Conservation (phyloP, 2,113 vertebrate species). For the Lates calcarifer region DNA sequence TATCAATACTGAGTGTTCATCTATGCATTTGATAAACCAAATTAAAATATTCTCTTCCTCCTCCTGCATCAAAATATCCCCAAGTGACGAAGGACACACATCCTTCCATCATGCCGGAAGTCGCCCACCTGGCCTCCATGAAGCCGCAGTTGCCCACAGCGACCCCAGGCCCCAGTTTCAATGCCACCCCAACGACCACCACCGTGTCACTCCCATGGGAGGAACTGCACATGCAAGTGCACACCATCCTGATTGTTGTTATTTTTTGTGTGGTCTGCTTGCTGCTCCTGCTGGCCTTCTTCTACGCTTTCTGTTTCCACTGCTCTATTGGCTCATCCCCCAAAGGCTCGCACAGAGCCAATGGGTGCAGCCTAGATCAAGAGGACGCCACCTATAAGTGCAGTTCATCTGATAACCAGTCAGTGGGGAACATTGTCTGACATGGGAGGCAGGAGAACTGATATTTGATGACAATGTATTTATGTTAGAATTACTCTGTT, state of each 20-base stretch:
- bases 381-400: slow-evolving; percentile 81
- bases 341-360: slow-evolving; percentile 43
- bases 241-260: slow-evolving; percentile 75
- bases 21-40: not conserved
- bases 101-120: slow-evolving; percentile 57
- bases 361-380: slow-evolving; percentile 58
- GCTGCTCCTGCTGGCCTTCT: slow-evolving; percentile 78
- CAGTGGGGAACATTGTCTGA: slow-evolving; percentile 79
- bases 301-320: slow-evolving; percentile 82
- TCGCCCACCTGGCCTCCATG: slow-evolving; percentile 39
- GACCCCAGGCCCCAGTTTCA: slow-evolving; percentile 4
- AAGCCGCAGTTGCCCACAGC: slow-evolving; percentile 11
- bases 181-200: not conserved
- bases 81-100: not conserved
- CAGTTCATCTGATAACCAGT: slow-evolving; percentile 78
- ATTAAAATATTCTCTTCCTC: not conserved
- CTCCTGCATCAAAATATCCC: not conserved
- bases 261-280: slow-evolving; percentile 81
- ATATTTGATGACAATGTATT: slow-evolving; percentile 4
- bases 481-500: not conserved
- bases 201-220: slow-evolving; percentile 32
- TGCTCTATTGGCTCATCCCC: slow-evolving; percentile 64
- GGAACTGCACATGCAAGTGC: slow-evolving; percentile 64
- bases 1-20: not conserved
- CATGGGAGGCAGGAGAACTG: not conserved